These are phyloP conservation scores for Drosophila demipolita DNA, from an alignment of 2,888 invertebrate species.

Conservation along the genomic window DNA sequence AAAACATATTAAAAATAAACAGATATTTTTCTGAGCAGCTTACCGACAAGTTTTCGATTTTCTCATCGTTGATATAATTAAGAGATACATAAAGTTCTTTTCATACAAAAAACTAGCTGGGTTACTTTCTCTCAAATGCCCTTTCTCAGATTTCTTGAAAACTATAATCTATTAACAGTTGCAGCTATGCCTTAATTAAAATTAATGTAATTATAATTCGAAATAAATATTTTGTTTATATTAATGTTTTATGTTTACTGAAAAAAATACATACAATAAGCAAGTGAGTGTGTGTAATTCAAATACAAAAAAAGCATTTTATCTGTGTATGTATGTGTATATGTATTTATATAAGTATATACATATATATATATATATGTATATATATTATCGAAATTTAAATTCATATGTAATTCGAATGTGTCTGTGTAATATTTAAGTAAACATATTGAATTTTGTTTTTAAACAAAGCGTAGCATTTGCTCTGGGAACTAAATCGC, in stretches of 20 bases:
- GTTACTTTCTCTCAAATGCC: not conserved
- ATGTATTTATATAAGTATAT: constrained; percentile 45
- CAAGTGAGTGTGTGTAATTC: constrained; percentile 25
- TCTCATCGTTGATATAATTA: not conserved
- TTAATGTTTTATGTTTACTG: constrained; percentile 12
- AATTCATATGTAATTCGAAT: constrained; percentile 10
- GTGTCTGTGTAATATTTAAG: constrained; percentile 17
- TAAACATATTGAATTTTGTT: constrained; percentile 4
- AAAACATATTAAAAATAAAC: not conserved
- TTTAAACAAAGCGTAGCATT: constrained; percentile 28
- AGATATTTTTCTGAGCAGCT: not conserved
- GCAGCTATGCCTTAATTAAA: not conserved
- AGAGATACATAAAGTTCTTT: not conserved
- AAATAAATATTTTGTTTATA: constrained; percentile 1
- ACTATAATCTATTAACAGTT: not conserved
- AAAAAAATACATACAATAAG: constrained; percentile 5
- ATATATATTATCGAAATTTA: constrained; percentile 46
- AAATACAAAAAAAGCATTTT: constrained; percentile 15
- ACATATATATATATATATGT: constrained; percentile 3
- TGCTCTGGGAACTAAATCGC: constrained; percentile 40
- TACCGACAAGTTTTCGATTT: not conserved
- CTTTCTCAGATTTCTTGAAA: not conserved
- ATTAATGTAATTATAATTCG: not conserved
- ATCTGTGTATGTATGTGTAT: constrained; percentile 49
- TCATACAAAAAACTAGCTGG: not conserved